Evolutionary conservation across 2,113 vertebrate genomes (phyloP), one percentile per base, ranked within the genome.

Genomic region (Orycteropus afer): DNA sequence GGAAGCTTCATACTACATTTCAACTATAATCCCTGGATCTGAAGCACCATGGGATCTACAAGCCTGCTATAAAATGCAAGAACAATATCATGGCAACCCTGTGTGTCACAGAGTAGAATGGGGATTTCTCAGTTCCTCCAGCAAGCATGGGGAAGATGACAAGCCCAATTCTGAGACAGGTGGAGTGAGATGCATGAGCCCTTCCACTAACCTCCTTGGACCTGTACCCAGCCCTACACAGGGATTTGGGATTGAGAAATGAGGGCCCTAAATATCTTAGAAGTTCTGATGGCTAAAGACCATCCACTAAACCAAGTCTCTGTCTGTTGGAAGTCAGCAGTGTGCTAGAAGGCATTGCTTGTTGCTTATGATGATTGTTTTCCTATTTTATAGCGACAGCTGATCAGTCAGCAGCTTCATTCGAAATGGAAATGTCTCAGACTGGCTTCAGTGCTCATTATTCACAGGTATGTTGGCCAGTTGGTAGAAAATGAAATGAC

Each of bases 381-480:
- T 96, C 40, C 76, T 95, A 0, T 92, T 84, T 97, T 95, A 93
- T 71, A 99, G 99, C 99, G 89, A 99, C 99, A 34, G 98, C 98
- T 63, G 99, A 99, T 82, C 99, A 99, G 4, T 98, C 98, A 89
- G 99, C 99, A 5, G 98, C 99, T 2, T 99, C 99, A 6, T 99
- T 99, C 96, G 99, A 99, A 97, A 99, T 99, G 99, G 99, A 99
- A 98, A 99, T 99, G 99, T 99, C 99, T 86, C 99, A 99, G 96
- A 98, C 99, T n/a, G 99, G 99, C 40, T 99, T 99, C 95, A 99
- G 99, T 87, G 99, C 99, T 77, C 99, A 99, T 93, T 98, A 99
- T 57, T 99, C 99, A 61, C 98, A 99, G 98, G 99, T 99, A 99
- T 97, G n/a, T 13, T 53, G 61, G 37, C 3, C 45, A 27, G 65